Conservation (phyloP, 92 coral and sea anemone species). For the Palythoa heliodiscus region DNA sequence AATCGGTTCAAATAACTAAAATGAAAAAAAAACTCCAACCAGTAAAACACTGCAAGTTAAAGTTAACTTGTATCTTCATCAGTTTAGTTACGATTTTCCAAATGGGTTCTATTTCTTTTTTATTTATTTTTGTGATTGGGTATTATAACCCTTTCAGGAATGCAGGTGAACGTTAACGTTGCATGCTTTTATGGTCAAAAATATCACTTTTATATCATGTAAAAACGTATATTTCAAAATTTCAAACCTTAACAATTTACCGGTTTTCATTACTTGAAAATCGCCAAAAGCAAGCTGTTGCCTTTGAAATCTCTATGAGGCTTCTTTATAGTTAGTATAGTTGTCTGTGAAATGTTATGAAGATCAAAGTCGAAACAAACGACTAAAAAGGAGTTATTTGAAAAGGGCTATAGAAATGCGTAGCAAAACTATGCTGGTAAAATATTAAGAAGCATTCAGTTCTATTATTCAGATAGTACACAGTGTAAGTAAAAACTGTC, state of each 20-base stretch:
- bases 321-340: not conserved
- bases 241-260: not conserved
- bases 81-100: not conserved
- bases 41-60: not conserved
- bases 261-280: constrained; percentile 5
- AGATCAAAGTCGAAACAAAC: not conserved
- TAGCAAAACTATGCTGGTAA: no score
- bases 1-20: not conserved
- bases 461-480: no score
- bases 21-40: not conserved
- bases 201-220: no score
- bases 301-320: not conserved
- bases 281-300: not conserved
- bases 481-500: no score
- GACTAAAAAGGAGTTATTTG: not conserved
- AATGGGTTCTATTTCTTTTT: not conserved
- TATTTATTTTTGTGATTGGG: not conserved
- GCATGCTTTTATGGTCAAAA: not conserved
- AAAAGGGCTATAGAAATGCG: no score
- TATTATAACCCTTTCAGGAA: not conserved
- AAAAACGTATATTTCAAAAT: not conserved
- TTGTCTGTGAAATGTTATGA: not conserved
- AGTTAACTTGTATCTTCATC: not conserved
- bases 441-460: no score
- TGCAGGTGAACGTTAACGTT: no score